Conservation (phyloP, 2,797 vertebrate species). For the Orestias chungarensis region DNA sequence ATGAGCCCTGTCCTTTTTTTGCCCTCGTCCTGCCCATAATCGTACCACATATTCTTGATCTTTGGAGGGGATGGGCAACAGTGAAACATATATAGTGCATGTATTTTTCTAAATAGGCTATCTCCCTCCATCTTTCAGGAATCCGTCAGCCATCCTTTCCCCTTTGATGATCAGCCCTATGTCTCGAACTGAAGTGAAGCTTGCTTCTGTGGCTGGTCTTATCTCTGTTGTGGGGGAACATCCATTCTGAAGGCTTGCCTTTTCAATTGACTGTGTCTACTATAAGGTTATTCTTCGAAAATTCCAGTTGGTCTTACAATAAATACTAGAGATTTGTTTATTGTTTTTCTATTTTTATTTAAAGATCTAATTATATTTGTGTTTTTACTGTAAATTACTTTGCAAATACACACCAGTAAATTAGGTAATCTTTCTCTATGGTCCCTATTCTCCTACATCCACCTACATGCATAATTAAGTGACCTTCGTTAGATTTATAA, state of each 20-base stretch:
- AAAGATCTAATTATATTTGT: conserved; percentile 2
- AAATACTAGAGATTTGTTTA: no score
- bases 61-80: conserved; percentile 24
- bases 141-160: conserved; percentile 38
- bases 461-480: conserved; percentile 47
- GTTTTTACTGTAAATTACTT: neutral
- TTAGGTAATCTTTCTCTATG: neutral
- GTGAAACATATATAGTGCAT: conserved; percentile 40
- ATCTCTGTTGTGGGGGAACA: conserved; percentile 46
- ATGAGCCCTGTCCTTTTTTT: conserved; percentile 48
- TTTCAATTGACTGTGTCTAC: conserved; percentile 45
- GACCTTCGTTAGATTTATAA: conserved; percentile 2
- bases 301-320: neutral
- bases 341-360: neutral
- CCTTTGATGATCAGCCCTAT: conserved; percentile 47
- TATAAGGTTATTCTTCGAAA: conserved; percentile 3
- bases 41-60: neutral
- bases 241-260: conserved; percentile 43
- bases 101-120: conserved; percentile 57
- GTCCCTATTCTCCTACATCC: conserved; percentile 4
- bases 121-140: conserved; percentile 35
- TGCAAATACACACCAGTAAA: neutral
- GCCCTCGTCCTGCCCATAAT: conserved; percentile 12
- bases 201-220: conserved; percentile 37
- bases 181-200: conserved; percentile 21